These are phyloP conservation scores for Drosophila serrata DNA, from an alignment of 1,140 invertebrate species.

Conservation along the genomic window DNA sequence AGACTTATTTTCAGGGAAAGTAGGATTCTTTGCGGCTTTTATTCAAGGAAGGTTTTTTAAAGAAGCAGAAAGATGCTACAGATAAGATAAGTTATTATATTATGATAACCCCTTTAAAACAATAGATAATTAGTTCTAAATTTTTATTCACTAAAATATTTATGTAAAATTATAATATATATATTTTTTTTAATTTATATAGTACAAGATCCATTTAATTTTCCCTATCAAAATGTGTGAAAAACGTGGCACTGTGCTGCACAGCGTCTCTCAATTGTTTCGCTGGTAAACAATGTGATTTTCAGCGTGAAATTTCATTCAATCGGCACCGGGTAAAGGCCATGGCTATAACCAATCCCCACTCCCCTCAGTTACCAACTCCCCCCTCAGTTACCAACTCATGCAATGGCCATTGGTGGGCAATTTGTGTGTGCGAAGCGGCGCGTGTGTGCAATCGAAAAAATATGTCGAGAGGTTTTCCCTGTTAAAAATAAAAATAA, in stretches of 20 bases:
- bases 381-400: constrained; percentile 22
- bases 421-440: constrained; percentile 53
- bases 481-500: not conserved
- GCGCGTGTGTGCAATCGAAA: constrained; percentile 20
- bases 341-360: constrained; percentile 13
- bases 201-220: not conserved
- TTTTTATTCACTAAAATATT: not conserved
- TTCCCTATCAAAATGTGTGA: not conserved
- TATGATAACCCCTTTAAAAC: not conserved
- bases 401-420: constrained; percentile 46
- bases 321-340: constrained; percentile 51
- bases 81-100: too few species aligned
- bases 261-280: constrained; percentile 56
- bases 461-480: constrained; percentile 46
- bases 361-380: not conserved
- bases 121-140: not conserved
- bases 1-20: not conserved
- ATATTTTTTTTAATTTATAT: not conserved
- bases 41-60: not conserved
- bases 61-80: not conserved
- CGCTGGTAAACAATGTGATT: constrained; percentile 74
- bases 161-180: too few species aligned
- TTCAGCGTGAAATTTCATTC: constrained; percentile 82
- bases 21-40: rapidly evolving
- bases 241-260: not conserved